Base-by-base conservation (phyloP, 2,797 vertebrate species). In the Spondyliosoma cantharus region DNA sequence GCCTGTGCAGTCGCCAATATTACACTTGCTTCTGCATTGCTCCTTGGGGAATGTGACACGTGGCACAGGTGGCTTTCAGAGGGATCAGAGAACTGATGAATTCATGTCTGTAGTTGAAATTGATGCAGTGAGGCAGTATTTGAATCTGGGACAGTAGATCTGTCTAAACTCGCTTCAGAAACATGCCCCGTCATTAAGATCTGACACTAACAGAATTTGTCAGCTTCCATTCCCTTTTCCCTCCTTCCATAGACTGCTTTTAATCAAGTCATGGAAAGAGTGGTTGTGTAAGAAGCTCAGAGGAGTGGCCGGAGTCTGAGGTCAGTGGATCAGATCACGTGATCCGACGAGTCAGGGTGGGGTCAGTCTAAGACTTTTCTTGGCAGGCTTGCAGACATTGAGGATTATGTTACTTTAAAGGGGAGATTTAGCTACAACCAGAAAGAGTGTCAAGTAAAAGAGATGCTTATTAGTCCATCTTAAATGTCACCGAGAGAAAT, bases 291-390 rank as follows among this genome's bases (percentile, higher is more conserved):
- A 89, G 81, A 81, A 59, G 71, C 85, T 86, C 75, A 22, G 69
- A 90, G 89, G 88, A 91, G 86, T 80, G 86, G 92, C 89, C 17
- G 46, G 20, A 76, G 65, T 76, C 75, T 92, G 87, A 90, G 87
- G 89, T 93, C 91, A 93, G 82, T 82, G 72, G 82, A 86, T 79
- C 83, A 82, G 82, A 84, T 86, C 91, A 89, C 58, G 78, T 93
- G 92, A 87, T 86, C 76, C 17, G 15, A 20, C 56, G 52, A 80
- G 87, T 91, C 86, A 83, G 91, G 92, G 91, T 75, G 89, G 89
- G 85, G 89, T 91, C 75, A 86, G 70, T 80, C 84, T 86, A 50
- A 86, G 85, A 83, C 81, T 80, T 90, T 85, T 87, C 86, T 90
- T 89, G 81, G 87, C 87, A 84, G 77, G 67, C 85, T 71, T 24